phyloP scores from a whole-genome alignment of 2,797 vertebrate genomes.

The Oreochromis grahami region DNA sequence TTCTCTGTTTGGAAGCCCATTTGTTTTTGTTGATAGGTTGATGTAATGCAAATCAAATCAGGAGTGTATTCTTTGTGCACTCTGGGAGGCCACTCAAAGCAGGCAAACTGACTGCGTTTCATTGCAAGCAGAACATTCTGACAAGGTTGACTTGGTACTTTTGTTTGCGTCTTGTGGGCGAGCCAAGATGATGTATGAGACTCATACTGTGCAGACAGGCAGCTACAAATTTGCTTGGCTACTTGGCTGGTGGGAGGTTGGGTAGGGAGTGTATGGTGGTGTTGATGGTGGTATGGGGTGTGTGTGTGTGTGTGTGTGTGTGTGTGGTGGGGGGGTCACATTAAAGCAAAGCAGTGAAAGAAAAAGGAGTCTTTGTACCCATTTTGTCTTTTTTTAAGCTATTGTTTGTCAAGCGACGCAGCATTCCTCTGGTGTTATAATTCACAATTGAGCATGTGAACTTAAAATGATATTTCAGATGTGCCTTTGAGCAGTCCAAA shows the following conservation, averaged over 20 bases:
- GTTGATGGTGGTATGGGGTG: neutral
- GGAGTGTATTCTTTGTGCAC: constrained; percentile 26
- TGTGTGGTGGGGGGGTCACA: constrained; percentile 14
- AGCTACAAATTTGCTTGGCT: constrained; percentile 79
- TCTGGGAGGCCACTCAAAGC: constrained; percentile 30
- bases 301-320: neutral
- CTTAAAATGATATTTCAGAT: constrained; percentile 8
- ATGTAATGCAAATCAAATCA: constrained; percentile 6
- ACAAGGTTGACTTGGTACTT: constrained; percentile 55
- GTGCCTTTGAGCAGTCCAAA: neutral
- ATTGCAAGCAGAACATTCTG: constrained; percentile 47
- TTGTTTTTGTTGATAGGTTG: neutral
- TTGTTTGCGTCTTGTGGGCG: constrained; percentile 33
- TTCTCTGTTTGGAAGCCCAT: neutral
- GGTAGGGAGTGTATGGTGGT: neutral
- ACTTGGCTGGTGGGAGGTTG: constrained; percentile 65
- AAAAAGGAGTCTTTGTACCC: constrained; percentile 46
- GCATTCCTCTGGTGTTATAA: constrained; percentile 44
- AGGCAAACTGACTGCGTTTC: constrained; percentile 22
- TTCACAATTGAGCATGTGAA: constrained; percentile 50
- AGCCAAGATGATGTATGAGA: constrained; percentile 77
- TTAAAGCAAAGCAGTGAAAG: constrained; percentile 43
- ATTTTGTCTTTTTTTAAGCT: constrained; percentile 28
- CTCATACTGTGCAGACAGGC: constrained; percentile 73
- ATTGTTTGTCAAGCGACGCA: constrained; percentile 43